phyloP scores from a whole-genome alignment of 1,140 invertebrate genomes.

The Calosoma granatense region DNA sequence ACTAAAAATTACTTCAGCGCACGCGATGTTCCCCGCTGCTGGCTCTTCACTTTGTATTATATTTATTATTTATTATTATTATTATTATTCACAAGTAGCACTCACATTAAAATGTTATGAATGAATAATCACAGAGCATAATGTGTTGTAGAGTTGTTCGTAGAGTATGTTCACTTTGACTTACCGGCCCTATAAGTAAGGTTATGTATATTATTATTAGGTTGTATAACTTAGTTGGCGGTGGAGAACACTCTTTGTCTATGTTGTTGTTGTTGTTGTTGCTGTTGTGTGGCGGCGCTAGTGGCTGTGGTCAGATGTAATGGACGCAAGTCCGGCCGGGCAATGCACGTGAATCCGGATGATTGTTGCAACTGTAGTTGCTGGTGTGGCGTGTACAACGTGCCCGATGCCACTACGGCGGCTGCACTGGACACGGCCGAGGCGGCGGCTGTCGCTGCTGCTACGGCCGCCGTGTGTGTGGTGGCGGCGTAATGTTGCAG shows the following conservation, averaged over 20 bases:
- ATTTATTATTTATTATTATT: too few species aligned
- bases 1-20: neutral
- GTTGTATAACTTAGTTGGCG: neutral
- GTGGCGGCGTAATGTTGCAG: neutral
- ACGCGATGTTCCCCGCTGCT: neutral
- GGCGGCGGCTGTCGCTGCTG: neutral
- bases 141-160: too few species aligned
- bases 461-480: neutral
- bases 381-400: neutral
- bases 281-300: neutral
- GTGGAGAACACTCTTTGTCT: slow-evolving; percentile 3
- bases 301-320: neutral
- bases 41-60: neutral
- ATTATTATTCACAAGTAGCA: slow-evolving; percentile 6
- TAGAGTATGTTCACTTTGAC: neutral
- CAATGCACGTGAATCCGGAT: neutral
- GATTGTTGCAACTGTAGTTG: too few species aligned
- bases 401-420: neutral
- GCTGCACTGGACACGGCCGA: too few species aligned
- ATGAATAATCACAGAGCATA: slow-evolving; percentile 2
- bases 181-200: neutral
- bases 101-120: slow-evolving; percentile 1
- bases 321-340: neutral
- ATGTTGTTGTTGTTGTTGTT: too few species aligned
- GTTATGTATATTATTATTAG: neutral